Evolutionary conservation across 2,113 vertebrate species (phyloP).

Genomic region (Nesogale talazaci): DNA sequence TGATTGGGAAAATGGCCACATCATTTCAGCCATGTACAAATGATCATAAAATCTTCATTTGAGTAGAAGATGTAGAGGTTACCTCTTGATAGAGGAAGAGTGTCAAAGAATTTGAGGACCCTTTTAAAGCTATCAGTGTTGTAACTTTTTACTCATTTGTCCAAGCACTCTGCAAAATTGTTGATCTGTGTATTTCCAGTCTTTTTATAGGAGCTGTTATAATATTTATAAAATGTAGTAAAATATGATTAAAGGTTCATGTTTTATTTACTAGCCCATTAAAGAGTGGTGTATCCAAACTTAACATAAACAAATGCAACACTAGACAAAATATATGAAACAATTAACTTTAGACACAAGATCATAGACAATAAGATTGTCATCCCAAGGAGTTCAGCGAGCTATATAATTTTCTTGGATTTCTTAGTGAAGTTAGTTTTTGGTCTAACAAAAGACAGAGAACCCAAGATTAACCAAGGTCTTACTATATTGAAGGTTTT

Average conservation of each 20-base stretch:
- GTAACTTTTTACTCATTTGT: constrained; percentile 9
- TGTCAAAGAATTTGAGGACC: constrained; percentile 1
- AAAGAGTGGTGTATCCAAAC: too few species aligned
- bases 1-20: not conserved
- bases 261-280: too few species aligned
- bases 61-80: not conserved
- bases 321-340: not conserved
- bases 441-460: not conserved
- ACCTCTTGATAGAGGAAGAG: not conserved
- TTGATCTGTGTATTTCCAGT: not conserved
- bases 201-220: not conserved
- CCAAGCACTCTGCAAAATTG: not conserved
- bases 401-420: not conserved
- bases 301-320: not conserved
- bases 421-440: not conserved
- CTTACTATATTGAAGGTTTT: not conserved
- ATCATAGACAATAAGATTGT: not conserved
- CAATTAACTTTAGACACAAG: not conserved
- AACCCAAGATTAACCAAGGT: not conserved
- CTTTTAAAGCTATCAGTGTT: constrained; percentile 27
- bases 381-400: not conserved
- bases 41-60: not conserved
- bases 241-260: too few species aligned
- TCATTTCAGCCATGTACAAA: not conserved
- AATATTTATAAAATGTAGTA: too few species aligned